These are phyloP conservation scores for Didymodactylos carnosus DNA, from an alignment of 2,888 invertebrate genomes.

Conservation along the genomic window DNA sequence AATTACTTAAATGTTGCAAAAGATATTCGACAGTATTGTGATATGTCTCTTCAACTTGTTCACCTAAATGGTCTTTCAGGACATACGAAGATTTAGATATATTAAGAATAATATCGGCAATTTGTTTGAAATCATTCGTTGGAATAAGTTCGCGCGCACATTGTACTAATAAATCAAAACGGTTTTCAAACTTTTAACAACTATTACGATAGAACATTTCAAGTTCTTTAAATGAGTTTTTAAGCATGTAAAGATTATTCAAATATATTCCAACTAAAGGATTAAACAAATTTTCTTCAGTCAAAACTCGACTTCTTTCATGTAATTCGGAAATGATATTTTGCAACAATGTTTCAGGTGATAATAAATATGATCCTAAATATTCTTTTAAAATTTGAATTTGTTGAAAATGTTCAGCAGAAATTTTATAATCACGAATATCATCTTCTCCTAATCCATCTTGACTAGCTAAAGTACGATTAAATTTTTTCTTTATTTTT, in stretches of 20 bases:
- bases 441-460: not conserved
- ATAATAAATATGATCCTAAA: not conserved
- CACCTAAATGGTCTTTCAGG: not conserved
- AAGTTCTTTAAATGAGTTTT: not conserved
- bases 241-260: not conserved
- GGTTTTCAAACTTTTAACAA: not conserved
- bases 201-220: not conserved
- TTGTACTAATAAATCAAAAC: not conserved
- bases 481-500: not conserved
- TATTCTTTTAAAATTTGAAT: not conserved
- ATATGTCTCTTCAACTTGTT: not conserved
- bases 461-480: not conserved
- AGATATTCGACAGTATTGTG: not conserved
- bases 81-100: not conserved
- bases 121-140: not conserved
- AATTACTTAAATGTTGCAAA: not conserved
- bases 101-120: not conserved
- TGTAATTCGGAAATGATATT: not conserved
- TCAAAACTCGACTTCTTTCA: not conserved
- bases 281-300: not conserved
- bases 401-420: not conserved
- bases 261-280: not conserved
- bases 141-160: not conserved
- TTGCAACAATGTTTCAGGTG: not conserved
- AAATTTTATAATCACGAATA: not conserved